phyloP scores from a whole-genome alignment of 1,140 invertebrate genomes.

The Cherax quadricarinatus region DNA sequence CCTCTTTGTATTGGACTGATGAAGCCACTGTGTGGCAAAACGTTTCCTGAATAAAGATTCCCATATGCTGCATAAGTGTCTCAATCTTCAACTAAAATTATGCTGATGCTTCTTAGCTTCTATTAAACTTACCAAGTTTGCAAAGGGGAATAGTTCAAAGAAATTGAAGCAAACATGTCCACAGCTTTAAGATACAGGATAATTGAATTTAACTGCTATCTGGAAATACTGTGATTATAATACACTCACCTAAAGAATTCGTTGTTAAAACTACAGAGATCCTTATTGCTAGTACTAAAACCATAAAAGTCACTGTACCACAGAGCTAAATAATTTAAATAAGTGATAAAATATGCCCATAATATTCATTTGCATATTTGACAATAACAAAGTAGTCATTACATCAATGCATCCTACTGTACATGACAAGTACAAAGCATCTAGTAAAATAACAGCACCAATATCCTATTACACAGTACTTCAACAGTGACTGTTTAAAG shows the following conservation, averaged over 20 bases:
- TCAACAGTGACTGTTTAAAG: background rate
- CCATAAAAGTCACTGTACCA: background rate
- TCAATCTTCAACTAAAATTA: no score
- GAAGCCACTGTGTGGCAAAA: no score
- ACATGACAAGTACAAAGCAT: background rate
- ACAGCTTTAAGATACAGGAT: background rate
- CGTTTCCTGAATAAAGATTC: no score
- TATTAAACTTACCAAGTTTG: background rate
- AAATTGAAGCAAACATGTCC: background rate
- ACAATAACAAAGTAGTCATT: background rate
- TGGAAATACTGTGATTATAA: background rate
- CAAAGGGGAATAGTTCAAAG: background rate
- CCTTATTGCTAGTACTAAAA: background rate
- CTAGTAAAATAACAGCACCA: constrained; percentile 8
- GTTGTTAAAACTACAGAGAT: background rate
- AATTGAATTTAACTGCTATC: background rate
- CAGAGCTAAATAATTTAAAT: background rate
- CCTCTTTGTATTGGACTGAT: no score
- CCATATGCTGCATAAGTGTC: no score
- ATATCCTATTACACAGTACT: background rate
- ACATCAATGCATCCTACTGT: background rate
- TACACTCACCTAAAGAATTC: background rate
- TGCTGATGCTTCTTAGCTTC: background rate
- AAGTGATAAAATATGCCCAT: background rate
- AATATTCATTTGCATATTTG: constrained; percentile 4